Evolutionary conservation across 2,113 vertebrate genomes (phyloP).

Genomic region (Talpa occidentalis): DNA sequence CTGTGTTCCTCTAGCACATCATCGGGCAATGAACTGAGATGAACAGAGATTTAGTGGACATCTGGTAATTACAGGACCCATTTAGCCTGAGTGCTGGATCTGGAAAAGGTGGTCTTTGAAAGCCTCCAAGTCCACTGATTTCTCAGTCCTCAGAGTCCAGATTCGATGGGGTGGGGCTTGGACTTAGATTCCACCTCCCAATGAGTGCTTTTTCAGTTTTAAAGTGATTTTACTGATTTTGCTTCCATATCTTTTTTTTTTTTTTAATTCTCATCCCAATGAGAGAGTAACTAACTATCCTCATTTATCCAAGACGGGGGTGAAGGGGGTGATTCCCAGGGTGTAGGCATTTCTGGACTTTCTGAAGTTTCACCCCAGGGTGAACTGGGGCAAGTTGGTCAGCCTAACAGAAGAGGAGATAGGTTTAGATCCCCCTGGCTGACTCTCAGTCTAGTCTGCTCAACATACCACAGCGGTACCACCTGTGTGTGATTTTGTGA

Average conservation of each 20-base stretch:
- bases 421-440: too few species aligned
- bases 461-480: too few species aligned
- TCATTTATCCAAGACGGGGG: too few species aligned
- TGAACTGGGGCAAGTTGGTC: too few species aligned
- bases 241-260: not conserved
- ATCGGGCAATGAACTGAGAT: not conserved
- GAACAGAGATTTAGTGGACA: not conserved
- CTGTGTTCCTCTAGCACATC: not conserved
- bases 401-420: too few species aligned
- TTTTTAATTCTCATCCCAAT: too few species aligned
- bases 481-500: accelerated
- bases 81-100: not conserved
- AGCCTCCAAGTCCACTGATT: too few species aligned
- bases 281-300: too few species aligned
- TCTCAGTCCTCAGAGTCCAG: not conserved
- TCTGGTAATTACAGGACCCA: not conserved
- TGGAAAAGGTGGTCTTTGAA: not conserved
- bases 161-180: not conserved
- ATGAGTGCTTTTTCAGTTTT: not conserved
- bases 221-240: not conserved
- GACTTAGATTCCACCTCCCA: accelerated
- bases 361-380: too few species aligned
- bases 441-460: too few species aligned
- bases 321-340: too few species aligned
- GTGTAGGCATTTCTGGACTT: too few species aligned